A percentile compares a stretch with the other conserved stretches of the same genome.
Conservation (phyloP, 2,888 invertebrate genomes). For the Diabrotica balteata region DNA sequence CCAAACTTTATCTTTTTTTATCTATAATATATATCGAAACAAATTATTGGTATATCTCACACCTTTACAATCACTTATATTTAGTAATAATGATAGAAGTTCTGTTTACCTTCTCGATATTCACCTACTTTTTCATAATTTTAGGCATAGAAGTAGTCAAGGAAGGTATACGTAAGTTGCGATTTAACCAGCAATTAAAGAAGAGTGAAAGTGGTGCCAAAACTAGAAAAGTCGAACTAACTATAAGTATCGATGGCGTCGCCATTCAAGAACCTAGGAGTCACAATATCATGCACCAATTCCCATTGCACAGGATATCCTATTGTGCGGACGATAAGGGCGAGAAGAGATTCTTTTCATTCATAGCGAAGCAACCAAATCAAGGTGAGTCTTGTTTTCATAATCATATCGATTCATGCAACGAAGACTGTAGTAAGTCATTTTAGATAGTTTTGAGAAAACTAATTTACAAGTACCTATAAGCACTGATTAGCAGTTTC, state of each 20-base stretch:
- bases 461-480: too few species aligned
- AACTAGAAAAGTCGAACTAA: slow-evolving; percentile 90
- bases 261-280: slow-evolving; percentile 82
- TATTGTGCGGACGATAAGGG: slow-evolving; percentile 99
- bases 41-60: too few species aligned
- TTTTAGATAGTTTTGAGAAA: too few species aligned
- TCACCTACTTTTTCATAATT: slow-evolving; percentile 26
- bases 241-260: slow-evolving; percentile 97
- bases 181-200: slow-evolving; percentile 91
- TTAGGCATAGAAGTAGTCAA: slow-evolving; percentile 92
- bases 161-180: slow-evolving; percentile 94
- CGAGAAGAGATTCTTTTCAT: slow-evolving; percentile 96
- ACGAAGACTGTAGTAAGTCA: too few species aligned
- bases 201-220: slow-evolving; percentile 92
- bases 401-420: too few species aligned
- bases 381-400: slow-evolving; percentile 49
- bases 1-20: too few species aligned
- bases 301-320: slow-evolving; percentile 95
- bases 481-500: too few species aligned
- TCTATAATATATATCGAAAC: too few species aligned
- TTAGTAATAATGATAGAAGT: slow-evolving; percentile 10
- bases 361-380: slow-evolving; percentile 81
- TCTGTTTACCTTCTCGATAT: not conserved
- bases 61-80: not conserved
- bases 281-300: slow-evolving; percentile 89